Base-by-base conservation (phyloP, 2,888 invertebrate species). In the Tenodera sinensis region DNA sequence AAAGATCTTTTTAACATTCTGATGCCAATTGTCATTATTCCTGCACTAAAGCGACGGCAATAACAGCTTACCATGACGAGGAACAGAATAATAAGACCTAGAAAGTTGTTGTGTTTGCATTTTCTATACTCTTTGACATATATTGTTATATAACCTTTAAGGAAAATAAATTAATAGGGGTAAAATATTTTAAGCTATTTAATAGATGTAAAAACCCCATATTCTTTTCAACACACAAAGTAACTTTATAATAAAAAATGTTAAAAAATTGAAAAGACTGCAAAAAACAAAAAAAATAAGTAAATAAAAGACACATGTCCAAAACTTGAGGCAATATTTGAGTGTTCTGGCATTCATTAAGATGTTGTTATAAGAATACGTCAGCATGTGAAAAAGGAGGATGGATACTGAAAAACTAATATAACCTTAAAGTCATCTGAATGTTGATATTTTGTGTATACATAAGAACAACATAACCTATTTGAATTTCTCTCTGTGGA, bases 401-500 rank as follows among this genome's bases (percentile, higher is more conserved):
- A 2, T 42, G 42, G 42, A 42, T 87, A 30, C 71, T 71, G 71
- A 81, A 81, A 87, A 82, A 71, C 28, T 34, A 82, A 28, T 30
- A 30, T 6, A 87, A 87, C 27, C 25, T 25, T 15, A 54, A 71
- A 71, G 54, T 71, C 54, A 71, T 71, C 54, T 87, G n/a, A 87
- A 87, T 87, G 87, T 87, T 87, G 83, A n/a, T 82, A 42, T 87
- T 87, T 87, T 87, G 83, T 82, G 83, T 42, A 83, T 83, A 83
- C 83, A 85, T 27, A 89, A 86, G 83, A 86, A 88, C 42, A 12
- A 42, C 88, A 88, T 88, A 85, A 89, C 83, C 83, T 89, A 88
- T 89, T 89, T 89, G 88, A 83, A 89, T 84, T 83, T 88, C 88
- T 82, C 88, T 85, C 84, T 89, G 85, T 84, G 84, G 81, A 88